Evolutionary conservation across 2,888 invertebrate species (phyloP), one percentile per base, ranked within the genome.

Genomic region (Lordiphosa andalusiaca): DNA sequence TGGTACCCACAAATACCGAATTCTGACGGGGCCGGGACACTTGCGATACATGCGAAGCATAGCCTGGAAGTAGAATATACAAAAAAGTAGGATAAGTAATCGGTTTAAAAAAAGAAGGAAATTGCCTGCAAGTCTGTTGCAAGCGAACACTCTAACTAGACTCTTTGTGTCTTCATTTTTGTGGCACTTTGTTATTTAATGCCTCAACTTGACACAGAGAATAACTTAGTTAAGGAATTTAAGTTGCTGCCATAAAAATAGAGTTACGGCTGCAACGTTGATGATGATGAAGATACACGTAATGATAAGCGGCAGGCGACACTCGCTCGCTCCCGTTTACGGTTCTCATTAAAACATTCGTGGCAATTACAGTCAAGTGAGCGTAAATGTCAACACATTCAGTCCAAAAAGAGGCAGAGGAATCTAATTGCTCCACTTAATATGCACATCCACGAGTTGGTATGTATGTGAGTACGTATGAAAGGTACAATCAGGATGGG

Each of bases 1-100:
- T 92, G 35, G 92, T 91, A 58, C 95, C 94, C 33, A 96, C 95
- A 90, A 96, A 96, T 12, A 96, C 96, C 3, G 96, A 96, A 90
- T 96, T 96, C 90, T 96, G 94, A 9, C 94, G 90, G 0, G 92
- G 93, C 16, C 94, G 90, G 39, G 88, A 74, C 19, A 54, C 81
- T 33, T 71, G 55, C 37, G 84, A 84, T 7, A 78, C 82, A 49
- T 86, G 85, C 30, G 86, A 73, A 51, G 85, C 73, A 58, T 86
- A 86, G 4, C 87, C 94, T 93, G 90, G 2, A 51, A 50, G 0
- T 10, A 33, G 13, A 12, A 59, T 13, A 19, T n/a, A 12, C 12
- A 40, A 12, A 40, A 30, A 40, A 16, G 36, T 37, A n/a, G 16
- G 16, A 44, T 9, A 33, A 6, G 37, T 7, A 40, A n/a, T 25